These are phyloP conservation scores for Leptarthrus brevirostris DNA, from an alignment of 2,888 invertebrate genomes.

Conservation along the genomic window DNA sequence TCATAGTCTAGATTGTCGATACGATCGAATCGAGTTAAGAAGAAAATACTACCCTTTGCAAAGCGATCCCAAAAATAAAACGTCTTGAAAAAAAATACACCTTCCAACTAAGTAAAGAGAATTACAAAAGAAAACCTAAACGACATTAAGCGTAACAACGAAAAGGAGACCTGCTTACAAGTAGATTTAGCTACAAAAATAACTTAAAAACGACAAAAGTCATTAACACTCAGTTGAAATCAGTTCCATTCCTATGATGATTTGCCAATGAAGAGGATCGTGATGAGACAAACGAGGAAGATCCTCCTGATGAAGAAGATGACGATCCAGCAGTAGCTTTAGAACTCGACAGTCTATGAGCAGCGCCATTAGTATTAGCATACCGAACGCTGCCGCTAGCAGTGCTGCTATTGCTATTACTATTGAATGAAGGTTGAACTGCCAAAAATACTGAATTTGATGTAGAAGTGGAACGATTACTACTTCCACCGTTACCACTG, in stretches of 20 bases:
- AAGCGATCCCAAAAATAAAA: no score
- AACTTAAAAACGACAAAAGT: constrained; percentile 1
- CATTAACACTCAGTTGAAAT: constrained; percentile 42
- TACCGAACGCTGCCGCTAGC: background rate
- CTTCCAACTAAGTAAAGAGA: no score
- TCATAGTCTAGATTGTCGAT: no score
- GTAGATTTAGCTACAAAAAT: constrained; percentile 6
- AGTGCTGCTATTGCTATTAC: background rate
- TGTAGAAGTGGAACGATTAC: background rate
- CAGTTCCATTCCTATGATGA: constrained; percentile 4
- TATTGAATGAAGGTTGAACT: background rate
- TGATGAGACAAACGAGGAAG: background rate
- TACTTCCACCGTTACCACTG: background rate
- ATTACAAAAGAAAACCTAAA: no score
- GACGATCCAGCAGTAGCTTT: background rate
- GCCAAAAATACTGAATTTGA: background rate
- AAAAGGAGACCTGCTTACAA: background rate
- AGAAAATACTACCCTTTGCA: no score
- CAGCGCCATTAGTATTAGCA: background rate
- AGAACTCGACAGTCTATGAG: background rate
- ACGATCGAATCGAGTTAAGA: no score
- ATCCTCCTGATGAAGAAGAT: background rate
- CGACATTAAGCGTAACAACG: background rate
- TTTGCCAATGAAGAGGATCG: background rate
- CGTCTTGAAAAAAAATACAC: no score